Evolutionary conservation across 2,797 vertebrate species (phyloP), one percentile per base, ranked within the genome.

Genomic region (Cercopithecus hamlyni): DNA sequence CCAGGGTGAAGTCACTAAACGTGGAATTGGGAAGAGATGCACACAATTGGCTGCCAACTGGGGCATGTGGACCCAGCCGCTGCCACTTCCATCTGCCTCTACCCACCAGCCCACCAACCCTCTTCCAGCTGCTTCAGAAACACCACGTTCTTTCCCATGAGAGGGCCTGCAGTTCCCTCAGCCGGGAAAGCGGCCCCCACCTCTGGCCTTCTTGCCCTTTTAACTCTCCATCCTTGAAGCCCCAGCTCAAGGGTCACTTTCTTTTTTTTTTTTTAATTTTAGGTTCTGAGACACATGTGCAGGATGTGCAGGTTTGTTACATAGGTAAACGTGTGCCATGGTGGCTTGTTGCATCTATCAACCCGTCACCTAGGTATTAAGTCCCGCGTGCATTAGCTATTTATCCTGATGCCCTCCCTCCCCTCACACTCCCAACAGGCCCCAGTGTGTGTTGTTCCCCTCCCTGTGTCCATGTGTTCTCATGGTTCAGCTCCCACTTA

Each of bases 11-110:
- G 45, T 73, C 41, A 2, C 39, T 48, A 13, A 39, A 73, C 0
- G 0, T 55, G 19, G 52, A 43, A 7, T 8, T 48, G 67, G 52
- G 52, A 83, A 52, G 83, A 43, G 19, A 26, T 1, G 0, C 1
- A 1, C 4, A 24, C 2, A 12, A 9, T 2, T 4, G 36, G 5
- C n/a, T 39, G 48, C 64, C 9, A 4, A 12, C 64, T 1, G 1
- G 33, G 52, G 24, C 0, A 0, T 4, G 13, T 14, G 5, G 17
- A 7, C 26, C 13, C 19, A 15, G 75, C 61, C 52, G 17, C 19
- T 19, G 73, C 36, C n/a, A 9, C 9, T 55, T 24, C n/a, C 5
- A 0, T 12, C 3, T 2, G 0, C 20, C 36, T 24, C 22, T 36
- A 4, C 39, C 17, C 45, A 30, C 75, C 79, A 90, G 55, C 11